A percentile compares a stretch with the other conserved stretches of the same genome.
phyloP scores from a whole-genome alignment of 2,113 vertebrate species.

The Chrysochloris asiatica region DNA sequence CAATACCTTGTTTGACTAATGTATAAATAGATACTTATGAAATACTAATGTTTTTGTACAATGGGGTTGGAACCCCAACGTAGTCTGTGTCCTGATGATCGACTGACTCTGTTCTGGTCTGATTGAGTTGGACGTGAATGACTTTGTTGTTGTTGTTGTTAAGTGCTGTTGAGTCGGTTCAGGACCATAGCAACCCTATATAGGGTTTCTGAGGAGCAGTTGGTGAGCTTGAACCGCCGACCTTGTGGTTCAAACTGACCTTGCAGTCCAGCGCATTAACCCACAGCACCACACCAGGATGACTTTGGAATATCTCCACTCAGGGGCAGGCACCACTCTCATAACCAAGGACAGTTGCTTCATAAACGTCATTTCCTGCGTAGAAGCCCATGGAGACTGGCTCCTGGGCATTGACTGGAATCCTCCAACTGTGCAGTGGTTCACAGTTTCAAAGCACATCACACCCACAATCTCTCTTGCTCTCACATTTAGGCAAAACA shows the following conservation, averaged over 20 bases:
- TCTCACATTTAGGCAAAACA: too few species aligned
- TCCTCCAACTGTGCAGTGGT: neutral
- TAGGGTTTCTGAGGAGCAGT: too few species aligned
- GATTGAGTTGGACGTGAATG: neutral
- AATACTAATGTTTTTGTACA: neutral
- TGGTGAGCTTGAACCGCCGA: too few species aligned
- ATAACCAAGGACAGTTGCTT: accelerated
- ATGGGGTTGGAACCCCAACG: neutral
- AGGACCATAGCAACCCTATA: too few species aligned
- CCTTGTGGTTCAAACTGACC: too few species aligned
- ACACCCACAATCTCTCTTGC: accelerated
- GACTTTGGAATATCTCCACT: neutral
- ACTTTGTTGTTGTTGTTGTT: too few species aligned
- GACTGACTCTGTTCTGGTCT: neutral
- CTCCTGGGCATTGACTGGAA: accelerated
- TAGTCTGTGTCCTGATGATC: neutral
- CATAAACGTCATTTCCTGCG: accelerated
- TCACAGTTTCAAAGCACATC: neutral
- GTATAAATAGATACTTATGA: neutral
- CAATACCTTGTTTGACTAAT: neutral
- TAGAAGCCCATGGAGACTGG: too few species aligned
- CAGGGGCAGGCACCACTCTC: too few species aligned
- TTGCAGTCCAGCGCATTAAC: too few species aligned
- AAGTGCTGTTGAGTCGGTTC: too few species aligned
- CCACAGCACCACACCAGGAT: too few species aligned